These are phyloP conservation scores for Atta cephalotes DNA, from an alignment of 1,140 invertebrate genomes.

Conservation along the genomic window DNA sequence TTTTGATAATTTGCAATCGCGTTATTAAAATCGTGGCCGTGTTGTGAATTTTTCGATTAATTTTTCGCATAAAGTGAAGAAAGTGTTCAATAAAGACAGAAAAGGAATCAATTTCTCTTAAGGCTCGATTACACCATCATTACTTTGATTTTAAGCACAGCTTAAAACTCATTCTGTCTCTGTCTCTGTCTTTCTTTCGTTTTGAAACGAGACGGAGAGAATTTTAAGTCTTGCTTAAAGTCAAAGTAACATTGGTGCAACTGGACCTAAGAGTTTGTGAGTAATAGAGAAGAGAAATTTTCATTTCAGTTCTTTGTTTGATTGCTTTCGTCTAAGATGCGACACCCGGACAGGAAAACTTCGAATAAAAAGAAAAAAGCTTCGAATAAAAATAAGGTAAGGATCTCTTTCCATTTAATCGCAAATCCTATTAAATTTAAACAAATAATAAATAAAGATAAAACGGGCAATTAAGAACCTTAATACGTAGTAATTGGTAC, in stretches of 20 bases:
- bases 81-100: constrained; percentile 61
- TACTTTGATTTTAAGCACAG: too few relatives aligned
- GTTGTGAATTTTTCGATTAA: constrained; percentile 27
- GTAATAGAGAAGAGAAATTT: constrained; percentile 42
- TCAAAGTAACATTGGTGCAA: too few relatives aligned
- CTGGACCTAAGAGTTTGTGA: constrained; percentile 40
- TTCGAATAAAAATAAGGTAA: neutral
- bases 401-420: neutral
- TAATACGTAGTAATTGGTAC: too few relatives aligned
- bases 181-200: too few relatives aligned
- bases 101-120: constrained; percentile 65
- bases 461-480: too few relatives aligned
- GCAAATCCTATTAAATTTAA: neutral
- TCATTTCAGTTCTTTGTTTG: too few relatives aligned
- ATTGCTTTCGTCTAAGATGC: constrained; percentile 44
- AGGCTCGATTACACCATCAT: too few relatives aligned
- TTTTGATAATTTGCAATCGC: neutral
- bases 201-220: too few relatives aligned
- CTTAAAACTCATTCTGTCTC: too few relatives aligned
- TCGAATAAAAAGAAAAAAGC: neutral
- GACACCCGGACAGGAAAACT: neutral
- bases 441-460: too few relatives aligned
- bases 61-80: constrained; percentile 67
- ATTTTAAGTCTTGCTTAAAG: too few relatives aligned
- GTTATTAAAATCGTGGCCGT: constrained; percentile 31